These are phyloP conservation scores for Leptinotarsa undecemlineata DNA, from an alignment of 1,140 invertebrate species.

Conservation along the genomic window DNA sequence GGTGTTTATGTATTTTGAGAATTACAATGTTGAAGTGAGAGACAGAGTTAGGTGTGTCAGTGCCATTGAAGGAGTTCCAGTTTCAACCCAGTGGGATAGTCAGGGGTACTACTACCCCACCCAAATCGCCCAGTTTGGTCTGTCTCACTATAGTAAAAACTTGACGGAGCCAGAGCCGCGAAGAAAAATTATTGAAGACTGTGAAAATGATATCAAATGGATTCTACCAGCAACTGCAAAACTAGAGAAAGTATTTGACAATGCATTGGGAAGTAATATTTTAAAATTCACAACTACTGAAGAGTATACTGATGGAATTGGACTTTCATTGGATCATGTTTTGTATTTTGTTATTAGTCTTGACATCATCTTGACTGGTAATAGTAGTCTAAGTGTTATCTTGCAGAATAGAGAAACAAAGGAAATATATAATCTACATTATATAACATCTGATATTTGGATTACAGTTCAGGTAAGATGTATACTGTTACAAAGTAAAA, in stretches of 20 bases:
- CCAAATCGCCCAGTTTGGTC: conserved; percentile 96
- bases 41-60: conserved; percentile 96
- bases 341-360: conserved; percentile 78
- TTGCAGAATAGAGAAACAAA: conserved; percentile 78
- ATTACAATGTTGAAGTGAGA: conserved; percentile 94
- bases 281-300: conserved; percentile 75
- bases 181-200: conserved; percentile 74
- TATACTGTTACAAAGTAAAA: no score
- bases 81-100: conserved; percentile 94
- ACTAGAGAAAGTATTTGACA: conserved; percentile 65
- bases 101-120: conserved; percentile 94
- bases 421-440: conserved; percentile 80
- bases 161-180: conserved; percentile 78
- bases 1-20: conserved; percentile 94
- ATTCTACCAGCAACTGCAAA: conserved; percentile 66
- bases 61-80: conserved; percentile 87
- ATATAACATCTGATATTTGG: conserved; percentile 74
- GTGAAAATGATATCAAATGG: conserved; percentile 70
- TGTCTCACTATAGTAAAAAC: conserved; percentile 97
- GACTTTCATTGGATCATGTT: conserved; percentile 71
- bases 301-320: conserved; percentile 69
- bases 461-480: conserved; percentile 70
- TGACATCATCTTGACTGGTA: conserved; percentile 72
- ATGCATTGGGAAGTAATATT: conserved; percentile 60
- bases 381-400: conserved; percentile 78